Evolutionary conservation across 92 coral and sea anemone genomes (phyloP), one percentile per base, ranked within the genome.

Genomic region (Desmophyllum pertusum): DNA sequence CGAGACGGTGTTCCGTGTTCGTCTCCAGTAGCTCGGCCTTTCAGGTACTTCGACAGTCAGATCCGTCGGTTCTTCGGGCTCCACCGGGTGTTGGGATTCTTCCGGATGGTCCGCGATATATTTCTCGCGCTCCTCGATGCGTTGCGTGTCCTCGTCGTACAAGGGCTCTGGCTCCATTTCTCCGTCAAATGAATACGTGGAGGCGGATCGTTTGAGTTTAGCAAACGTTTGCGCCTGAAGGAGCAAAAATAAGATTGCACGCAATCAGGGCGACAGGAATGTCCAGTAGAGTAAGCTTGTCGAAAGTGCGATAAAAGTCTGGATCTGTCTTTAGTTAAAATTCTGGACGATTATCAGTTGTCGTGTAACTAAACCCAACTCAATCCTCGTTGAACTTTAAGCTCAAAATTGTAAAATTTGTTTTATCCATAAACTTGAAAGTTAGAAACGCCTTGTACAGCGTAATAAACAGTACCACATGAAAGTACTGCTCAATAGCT

Each of bases 141-240:
- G 78, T 79, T 84, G 89, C n/a, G 80, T 76, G 73, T 97, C 99
- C 75, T 93, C 97, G 76, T 90, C 89, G 79, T 89, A 97, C 80
- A 97, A 61, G 7, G 99, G 95, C n/a, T 92, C 94, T 3, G 95
- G 92, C 27, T 77, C 80, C 75, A 91, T 90, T 71, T 89, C 79
- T 50, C 98, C 98, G 68, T 97, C 98, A 57, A 97, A 97, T 15
- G 98, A 93, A 68, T 94, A 97, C 53, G 97, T 85, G 29, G 99
- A 97, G 40, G 97, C 99, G 21, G 91, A 88, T 25, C 94, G 91
- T 80, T 97, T 94, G 33, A 97, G 91, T 75, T 84, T 89, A 33
- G 90, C 86, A 73, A 90, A 94, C 8, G 83, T 78, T 65, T 85
- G 80, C 72, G 90, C 90, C 94, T 93, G 68, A 43, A 25, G 68